A percentile compares a stretch with the other conserved stretches of the same genome.
Evolutionary conservation across 2,113 vertebrate species (phyloP).

Genomic region (Hemibagrus wyckioides): DNA sequence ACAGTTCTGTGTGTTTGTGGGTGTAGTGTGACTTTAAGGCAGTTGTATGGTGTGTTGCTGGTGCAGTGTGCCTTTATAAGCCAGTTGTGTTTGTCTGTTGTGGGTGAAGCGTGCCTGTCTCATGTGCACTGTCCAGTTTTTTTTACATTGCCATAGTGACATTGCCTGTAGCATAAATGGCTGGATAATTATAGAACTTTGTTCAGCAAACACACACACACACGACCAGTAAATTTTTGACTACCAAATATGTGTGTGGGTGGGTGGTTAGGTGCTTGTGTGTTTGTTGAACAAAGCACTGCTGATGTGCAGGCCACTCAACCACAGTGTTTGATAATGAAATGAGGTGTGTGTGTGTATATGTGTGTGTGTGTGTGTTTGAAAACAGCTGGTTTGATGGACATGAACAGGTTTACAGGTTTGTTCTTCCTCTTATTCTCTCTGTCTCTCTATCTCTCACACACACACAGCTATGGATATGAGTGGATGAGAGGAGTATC

Average conservation of each 20-base stretch:
- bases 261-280: not conserved
- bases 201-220: not conserved
- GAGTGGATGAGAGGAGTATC: not conserved
- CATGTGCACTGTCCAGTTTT: not conserved
- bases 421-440: not conserved
- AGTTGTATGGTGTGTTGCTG: not conserved
- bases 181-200: slow-evolving; percentile 27
- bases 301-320: not conserved
- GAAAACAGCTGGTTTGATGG: slow-evolving; percentile 51
- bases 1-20: not conserved
- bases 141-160: slow-evolving; percentile 26
- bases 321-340: not conserved
- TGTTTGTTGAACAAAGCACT: slow-evolving; percentile 2
- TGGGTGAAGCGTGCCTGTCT: not conserved
- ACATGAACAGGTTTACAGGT: slow-evolving; percentile 68
- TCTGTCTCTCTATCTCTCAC: not conserved
- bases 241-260: slow-evolving; percentile 11
- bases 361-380: not conserved
- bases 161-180: slow-evolving; percentile 9
- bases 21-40: not conserved
- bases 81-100: not conserved
- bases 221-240: not conserved
- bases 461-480: not conserved
- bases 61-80: not conserved
- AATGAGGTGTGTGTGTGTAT: not conserved